Base-by-base conservation (phyloP, 2,888 invertebrate genomes). In the Torymus aiolomorphi region DNA sequence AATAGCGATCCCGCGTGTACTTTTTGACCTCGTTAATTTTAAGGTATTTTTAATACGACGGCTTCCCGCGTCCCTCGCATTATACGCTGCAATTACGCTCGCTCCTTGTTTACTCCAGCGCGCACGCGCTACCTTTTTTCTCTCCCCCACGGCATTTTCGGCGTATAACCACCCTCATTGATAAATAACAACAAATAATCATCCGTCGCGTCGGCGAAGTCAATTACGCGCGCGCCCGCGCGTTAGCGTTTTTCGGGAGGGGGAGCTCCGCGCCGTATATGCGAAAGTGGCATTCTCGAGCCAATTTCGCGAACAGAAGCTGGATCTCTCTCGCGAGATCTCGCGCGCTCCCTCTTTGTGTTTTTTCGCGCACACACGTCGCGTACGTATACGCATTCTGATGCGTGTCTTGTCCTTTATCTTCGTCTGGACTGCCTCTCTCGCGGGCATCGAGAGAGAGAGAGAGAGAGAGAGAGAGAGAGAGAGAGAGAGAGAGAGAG, bases 151-250 rank as follows among this genome's bases (percentile, higher is more conserved):
- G 54, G 2, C 51, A 14, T 59, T 63, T 63, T 56, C 59, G 20
- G 16, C 20, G 18, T 49, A 71, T 75, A 78, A 80, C 78, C 66
- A 71, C 24, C 42, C 65, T 65, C 51, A 71, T 71, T 74, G 77
- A 77, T 77, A 74, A 74, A 77, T 74, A 77, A 77, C 74, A 66
- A 77, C 61, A 80, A 77, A 77, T 74, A 80, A 80, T 77, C 76
- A 61, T 57, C 61, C 59, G 56, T 57, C 67, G 56, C 78, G 56
- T 24, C 49, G 24, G 56, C 69, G 61, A 13, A 59, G 51, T 56
- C 80, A 80, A 76, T 80, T 80, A 80, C 71, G 63, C 12, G 42
- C 42, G 42, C 42, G 42, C 42, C 8, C 42, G 42, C 42, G 42
- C 8, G 8, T 13, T 63, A n/a, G 51, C 62, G 72, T 72, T 76